Percentiles rank a stretch among this genome's conserved stretches.
Conservation (phyloP, 2,113 vertebrate species). For the Calyptommatus sinebrachiatus region DNA sequence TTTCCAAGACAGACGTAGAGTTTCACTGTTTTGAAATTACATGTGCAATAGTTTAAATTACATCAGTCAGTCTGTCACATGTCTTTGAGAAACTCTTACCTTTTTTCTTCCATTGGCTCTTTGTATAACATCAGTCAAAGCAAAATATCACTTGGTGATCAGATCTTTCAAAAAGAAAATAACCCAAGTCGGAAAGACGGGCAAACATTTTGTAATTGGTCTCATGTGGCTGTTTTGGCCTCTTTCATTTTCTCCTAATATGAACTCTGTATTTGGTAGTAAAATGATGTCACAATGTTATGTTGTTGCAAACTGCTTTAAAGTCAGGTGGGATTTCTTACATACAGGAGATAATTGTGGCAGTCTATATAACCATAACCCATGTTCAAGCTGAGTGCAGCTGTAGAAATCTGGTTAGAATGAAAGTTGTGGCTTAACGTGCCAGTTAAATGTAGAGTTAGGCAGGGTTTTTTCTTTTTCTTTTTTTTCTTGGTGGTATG, state of each 20-base stretch:
- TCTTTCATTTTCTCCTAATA: not conserved
- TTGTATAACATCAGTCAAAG: not conserved
- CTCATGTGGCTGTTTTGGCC: not conserved
- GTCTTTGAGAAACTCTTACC: not conserved
- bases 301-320: not conserved
- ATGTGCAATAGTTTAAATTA: not conserved
- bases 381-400: not conserved
- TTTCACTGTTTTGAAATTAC: not conserved
- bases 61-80: not conserved
- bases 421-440: not conserved
- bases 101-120: not conserved
- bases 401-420: not conserved
- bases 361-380: not conserved
- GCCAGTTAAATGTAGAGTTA: not conserved
- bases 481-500: not conserved
- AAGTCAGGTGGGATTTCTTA: not conserved
- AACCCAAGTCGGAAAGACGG: no score
- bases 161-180: slow-evolving; percentile 1
- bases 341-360: not conserved
- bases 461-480: not conserved
- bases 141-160: not conserved
- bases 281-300: not conserved
- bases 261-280: not conserved
- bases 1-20: not conserved
- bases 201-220: not conserved